Conservation (phyloP, 2,888 invertebrate genomes). For the Gastracanthus pulcherrimus region DNA sequence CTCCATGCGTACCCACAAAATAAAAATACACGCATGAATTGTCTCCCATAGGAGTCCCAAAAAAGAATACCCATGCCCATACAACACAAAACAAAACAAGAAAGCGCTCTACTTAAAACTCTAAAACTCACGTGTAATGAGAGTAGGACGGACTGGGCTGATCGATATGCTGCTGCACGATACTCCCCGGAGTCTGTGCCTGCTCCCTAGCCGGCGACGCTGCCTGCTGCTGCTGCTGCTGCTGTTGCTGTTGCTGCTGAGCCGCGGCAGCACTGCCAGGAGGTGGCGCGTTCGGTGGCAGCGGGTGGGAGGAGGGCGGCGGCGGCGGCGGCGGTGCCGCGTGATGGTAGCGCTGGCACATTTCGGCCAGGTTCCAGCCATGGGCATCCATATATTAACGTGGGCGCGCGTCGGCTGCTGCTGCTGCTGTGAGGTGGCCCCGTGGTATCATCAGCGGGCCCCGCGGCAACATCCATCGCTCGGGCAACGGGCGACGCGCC, state of each 20-base stretch:
- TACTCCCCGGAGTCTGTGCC: slow-evolving; percentile 44
- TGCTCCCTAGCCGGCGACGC: slow-evolving; percentile 75
- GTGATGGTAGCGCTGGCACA: slow-evolving; percentile 78
- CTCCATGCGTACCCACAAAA: no score
- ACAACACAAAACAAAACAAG: no score
- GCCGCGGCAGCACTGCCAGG: slow-evolving; percentile 63
- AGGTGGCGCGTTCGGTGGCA: slow-evolving; percentile 66
- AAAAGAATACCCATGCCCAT: no score
- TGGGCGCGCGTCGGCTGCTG: slow-evolving; percentile 48
- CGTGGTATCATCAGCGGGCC: slow-evolving; percentile 21
- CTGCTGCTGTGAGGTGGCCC: slow-evolving; percentile 42
- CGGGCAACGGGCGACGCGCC: slow-evolving; percentile 63
- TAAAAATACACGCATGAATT: no score
- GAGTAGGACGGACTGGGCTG: slow-evolving; percentile 75
- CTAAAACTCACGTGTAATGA: slow-evolving; percentile 77
- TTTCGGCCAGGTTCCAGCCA: slow-evolving; percentile 78
- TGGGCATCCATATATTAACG: slow-evolving; percentile 77
- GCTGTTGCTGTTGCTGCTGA: slow-evolving; percentile 37
- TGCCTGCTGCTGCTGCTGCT: slow-evolving; percentile 67
- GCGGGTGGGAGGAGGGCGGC: not conserved
- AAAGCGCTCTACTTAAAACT: not conserved
- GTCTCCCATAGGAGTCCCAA: no score
- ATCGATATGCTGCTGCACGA: slow-evolving; percentile 70
- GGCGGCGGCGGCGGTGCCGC: slow-evolving; percentile 42
- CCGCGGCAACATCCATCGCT: slow-evolving; percentile 50